phyloP scores from a whole-genome alignment of 2,797 vertebrate genomes.

The Amblyraja radiata region DNA sequence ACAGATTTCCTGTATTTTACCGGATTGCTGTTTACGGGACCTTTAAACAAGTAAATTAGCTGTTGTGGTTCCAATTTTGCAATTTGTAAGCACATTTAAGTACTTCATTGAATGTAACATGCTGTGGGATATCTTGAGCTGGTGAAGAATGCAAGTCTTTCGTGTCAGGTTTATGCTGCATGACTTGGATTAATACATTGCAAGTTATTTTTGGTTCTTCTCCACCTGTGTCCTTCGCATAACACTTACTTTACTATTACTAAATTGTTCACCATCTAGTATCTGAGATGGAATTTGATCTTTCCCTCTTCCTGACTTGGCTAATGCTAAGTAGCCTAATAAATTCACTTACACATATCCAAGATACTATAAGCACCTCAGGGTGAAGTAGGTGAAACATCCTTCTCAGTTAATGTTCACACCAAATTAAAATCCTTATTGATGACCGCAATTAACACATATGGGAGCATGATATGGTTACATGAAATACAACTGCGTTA shows the following conservation, averaged over 20 bases:
- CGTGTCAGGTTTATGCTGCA: neutral
- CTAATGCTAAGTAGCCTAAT: neutral
- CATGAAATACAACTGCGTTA: too few relatives aligned
- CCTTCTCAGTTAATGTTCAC: too few relatives aligned
- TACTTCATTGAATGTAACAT: neutral
- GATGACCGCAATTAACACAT: too few relatives aligned
- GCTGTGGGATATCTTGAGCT: neutral
- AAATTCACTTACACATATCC: neutral
- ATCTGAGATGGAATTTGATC: neutral
- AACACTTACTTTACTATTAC: neutral
- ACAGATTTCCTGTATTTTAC: neutral
- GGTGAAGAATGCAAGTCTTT: neutral
- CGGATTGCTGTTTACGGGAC: neutral
- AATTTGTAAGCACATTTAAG: neutral
- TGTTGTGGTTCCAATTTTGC: neutral
- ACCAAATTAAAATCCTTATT: too few relatives aligned
- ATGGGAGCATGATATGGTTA: too few relatives aligned
- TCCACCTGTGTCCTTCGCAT: neutral
- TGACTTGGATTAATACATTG: neutral
- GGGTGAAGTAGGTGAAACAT: too few relatives aligned
- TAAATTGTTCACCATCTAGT: neutral
- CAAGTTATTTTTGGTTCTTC: neutral
- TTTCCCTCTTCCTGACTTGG: neutral
- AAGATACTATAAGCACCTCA: neutral
- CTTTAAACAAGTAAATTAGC: neutral